Percentiles rank a stretch among this genome's conserved stretches.
Conservation (phyloP, 2,888 invertebrate genomes). For the Zygaena filipendulae region DNA sequence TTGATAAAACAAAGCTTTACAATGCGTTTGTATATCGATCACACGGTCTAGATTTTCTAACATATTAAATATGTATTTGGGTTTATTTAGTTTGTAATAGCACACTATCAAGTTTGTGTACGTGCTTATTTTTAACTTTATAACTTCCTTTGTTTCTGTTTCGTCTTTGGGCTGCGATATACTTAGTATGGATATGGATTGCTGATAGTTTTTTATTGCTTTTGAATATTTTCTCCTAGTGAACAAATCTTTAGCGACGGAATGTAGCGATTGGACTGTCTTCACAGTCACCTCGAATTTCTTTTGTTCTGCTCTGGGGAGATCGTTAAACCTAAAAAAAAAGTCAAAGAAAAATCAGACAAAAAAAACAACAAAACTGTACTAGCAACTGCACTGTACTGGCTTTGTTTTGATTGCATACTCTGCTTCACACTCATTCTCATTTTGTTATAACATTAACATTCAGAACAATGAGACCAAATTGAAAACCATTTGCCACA, state of each 20-base stretch:
- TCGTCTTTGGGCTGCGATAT: constrained; percentile 29
- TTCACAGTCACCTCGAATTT: constrained; percentile 36
- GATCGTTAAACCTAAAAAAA: constrained; percentile 40
- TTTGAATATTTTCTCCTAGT: constrained; percentile 27
- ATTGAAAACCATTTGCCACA: too few relatives aligned
- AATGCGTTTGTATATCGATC: constrained; percentile 36
- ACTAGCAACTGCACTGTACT: too few relatives aligned
- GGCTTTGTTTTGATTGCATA: too few relatives aligned
- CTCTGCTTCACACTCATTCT: too few relatives aligned
- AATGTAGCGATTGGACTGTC: constrained; percentile 38
- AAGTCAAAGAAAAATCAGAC: constrained; percentile 1
- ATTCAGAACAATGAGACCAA: too few relatives aligned
- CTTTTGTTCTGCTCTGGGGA: constrained; percentile 40
- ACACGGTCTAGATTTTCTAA: constrained; percentile 38
- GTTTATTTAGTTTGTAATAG: constrained; percentile 42
- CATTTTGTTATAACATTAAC: too few relatives aligned
- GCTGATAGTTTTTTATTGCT: constrained; percentile 42
- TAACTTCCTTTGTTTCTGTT: constrained; percentile 27
- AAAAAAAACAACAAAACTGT: not conserved
- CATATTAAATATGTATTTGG: constrained; percentile 40
- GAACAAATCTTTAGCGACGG: constrained; percentile 35
- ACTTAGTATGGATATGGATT: constrained; percentile 34
- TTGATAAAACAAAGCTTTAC: constrained; percentile 46
- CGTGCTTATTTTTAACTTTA: constrained; percentile 31
- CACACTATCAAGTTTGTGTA: constrained; percentile 49